A percentile compares a stretch with the other conserved stretches of the same genome.
These are phyloP conservation scores for Lamellibrachia columna DNA, from an alignment of 2,888 invertebrate genomes.

Conservation along the genomic window DNA sequence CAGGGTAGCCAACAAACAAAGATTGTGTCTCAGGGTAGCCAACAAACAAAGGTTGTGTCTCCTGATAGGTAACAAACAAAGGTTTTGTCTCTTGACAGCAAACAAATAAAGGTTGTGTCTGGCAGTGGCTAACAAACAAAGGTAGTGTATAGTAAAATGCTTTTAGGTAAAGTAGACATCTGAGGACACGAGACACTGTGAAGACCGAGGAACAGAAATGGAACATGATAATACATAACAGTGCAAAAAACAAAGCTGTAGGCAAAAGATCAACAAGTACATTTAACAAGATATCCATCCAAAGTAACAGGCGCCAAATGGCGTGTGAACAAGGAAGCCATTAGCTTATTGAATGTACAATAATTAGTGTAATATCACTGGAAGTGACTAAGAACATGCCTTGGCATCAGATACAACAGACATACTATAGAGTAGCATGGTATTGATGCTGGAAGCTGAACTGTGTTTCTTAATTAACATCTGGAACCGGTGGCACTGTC, in stretches of 20 bases:
- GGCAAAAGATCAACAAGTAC: no score
- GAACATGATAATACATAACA: no score
- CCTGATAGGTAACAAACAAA: no score
- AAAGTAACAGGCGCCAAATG: no score
- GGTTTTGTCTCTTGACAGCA: neutral
- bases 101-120: neutral
- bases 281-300: no score
- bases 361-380: neutral
- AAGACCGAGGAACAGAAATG: no score
- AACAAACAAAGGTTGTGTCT: neutral
- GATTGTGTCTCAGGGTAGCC: no score
- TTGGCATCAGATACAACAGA: neutral
- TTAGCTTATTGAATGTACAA: neutral
- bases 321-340: neutral
- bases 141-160: neutral
- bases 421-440: neutral
- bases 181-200: no score
- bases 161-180: no score
- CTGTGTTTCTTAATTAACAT: neutral
- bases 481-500: neutral
- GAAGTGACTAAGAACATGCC: neutral
- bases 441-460: conserved; percentile 5
- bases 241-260: no score
- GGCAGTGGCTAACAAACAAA: neutral
- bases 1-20: neutral